Conservation (phyloP, 2,113 vertebrate genomes). For the Dipodomys merriami region DNA sequence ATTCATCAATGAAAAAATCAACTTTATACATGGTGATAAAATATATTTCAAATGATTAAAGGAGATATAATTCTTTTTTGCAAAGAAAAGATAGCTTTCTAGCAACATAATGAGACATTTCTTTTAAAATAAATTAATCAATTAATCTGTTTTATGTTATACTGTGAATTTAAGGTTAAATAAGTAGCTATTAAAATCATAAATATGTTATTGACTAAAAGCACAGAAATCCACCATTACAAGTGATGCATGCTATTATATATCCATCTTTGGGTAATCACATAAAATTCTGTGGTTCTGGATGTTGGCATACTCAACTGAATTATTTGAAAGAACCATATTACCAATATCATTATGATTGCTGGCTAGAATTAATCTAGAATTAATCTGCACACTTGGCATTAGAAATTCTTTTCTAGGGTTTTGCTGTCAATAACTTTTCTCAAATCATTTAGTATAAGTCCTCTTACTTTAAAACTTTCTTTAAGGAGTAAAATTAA, state of each 20-base stretch:
- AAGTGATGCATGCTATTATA: neutral
- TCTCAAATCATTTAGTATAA: slow-evolving; percentile 10
- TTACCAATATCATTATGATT: slow-evolving; percentile 57
- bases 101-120: neutral
- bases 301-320: neutral
- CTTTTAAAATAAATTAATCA: neutral
- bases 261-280: neutral
- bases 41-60: neutral
- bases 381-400: slow-evolving; percentile 60
- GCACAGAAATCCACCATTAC: neutral
- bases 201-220: neutral
- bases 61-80: neutral
- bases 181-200: neutral
- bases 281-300: neutral
- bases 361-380: slow-evolving; percentile 29
- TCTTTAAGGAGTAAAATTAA: neutral
- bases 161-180: neutral
- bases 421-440: neutral
- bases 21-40: neutral
- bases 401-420: slow-evolving; percentile 53
- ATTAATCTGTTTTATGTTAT: neutral
- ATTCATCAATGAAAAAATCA: neutral
- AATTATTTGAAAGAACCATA: slow-evolving; percentile 49
- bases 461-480: neutral
- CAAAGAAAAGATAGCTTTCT: neutral